Evolutionary conservation across 2,888 invertebrate genomes (phyloP).

Genomic region (Parapristionchus giblindavisi): DNA sequence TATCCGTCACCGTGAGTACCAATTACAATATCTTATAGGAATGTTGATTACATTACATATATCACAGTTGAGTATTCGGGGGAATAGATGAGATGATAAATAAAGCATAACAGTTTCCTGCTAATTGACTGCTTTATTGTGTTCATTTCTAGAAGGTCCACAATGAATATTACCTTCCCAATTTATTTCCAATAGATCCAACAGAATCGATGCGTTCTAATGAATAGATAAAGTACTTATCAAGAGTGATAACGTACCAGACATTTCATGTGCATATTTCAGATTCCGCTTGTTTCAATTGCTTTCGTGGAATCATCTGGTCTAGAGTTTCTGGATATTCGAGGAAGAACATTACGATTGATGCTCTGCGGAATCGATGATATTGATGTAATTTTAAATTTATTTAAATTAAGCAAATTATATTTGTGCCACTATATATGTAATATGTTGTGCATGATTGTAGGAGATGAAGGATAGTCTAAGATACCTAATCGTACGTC

Average conservation of each 20-base stretch:
- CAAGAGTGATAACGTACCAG: too few species aligned
- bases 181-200: too few species aligned
- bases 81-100: too few species aligned
- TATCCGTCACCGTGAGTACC: conserved; percentile 1
- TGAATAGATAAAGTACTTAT: too few species aligned
- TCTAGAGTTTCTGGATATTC: conserved; percentile 34
- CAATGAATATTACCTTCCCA: too few species aligned
- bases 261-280: too few species aligned
- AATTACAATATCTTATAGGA: neutral
- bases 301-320: conserved; percentile 25
- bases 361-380: conserved; percentile 32
- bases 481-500: conserved; percentile 61
- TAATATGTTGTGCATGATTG: neutral
- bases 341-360: conserved; percentile 34
- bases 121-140: too few species aligned
- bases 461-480: conserved; percentile 61
- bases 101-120: too few species aligned
- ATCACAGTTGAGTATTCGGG: too few species aligned
- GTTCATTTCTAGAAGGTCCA: too few species aligned
- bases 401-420: neutral
- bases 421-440: neutral
- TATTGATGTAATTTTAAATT: conserved; percentile 8
- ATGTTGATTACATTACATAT: neutral
- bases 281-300: conserved; percentile 28
- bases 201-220: too few species aligned